A percentile compares a stretch with the other conserved stretches of the same genome.
Conservation (phyloP, 2,797 vertebrate species). For the Pachyuromys duprasi region DNA sequence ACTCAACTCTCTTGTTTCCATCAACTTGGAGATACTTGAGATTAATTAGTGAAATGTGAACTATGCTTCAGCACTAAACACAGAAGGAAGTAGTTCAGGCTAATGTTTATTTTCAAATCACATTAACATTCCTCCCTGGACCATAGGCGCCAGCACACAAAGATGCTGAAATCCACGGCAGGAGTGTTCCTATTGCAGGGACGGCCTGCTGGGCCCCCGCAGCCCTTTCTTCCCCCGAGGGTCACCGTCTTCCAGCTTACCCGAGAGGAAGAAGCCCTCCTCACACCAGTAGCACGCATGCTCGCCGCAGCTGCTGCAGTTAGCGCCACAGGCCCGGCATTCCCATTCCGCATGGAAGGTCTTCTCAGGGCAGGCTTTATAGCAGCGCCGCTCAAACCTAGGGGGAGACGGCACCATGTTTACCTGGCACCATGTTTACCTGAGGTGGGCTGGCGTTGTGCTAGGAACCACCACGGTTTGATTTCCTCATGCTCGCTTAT, state of each 20-base stretch:
- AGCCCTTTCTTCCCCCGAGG: not conserved
- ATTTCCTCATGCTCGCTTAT: not conserved
- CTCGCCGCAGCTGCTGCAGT: constrained; percentile 91
- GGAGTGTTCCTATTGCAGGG: accelerated
- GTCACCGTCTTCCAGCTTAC: constrained; percentile 81
- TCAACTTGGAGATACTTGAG: not conserved
- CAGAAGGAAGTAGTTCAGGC: constrained; percentile 6
- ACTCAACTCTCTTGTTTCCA: not conserved
- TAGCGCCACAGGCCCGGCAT: constrained; percentile 88
- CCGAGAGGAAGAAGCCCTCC: constrained; percentile 90
- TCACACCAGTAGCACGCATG: constrained; percentile 91
- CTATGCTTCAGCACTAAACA: not conserved
- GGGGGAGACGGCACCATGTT: constrained; percentile 38
- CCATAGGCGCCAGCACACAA: not conserved
- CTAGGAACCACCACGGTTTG: not conserved
- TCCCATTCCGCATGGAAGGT: constrained; percentile 87
- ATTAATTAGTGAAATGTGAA: not conserved
- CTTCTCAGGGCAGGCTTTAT: constrained; percentile 91
- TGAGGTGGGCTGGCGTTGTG: not conserved
- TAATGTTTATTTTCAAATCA: constrained; percentile 47
- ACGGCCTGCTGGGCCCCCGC: not conserved
- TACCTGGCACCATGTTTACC: not conserved
- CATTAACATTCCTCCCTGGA: constrained; percentile 45
- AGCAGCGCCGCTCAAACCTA: constrained; percentile 91
- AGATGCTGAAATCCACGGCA: not conserved